Conservation (phyloP, 1,140 invertebrate species). For the Drosophila obscura region DNA sequence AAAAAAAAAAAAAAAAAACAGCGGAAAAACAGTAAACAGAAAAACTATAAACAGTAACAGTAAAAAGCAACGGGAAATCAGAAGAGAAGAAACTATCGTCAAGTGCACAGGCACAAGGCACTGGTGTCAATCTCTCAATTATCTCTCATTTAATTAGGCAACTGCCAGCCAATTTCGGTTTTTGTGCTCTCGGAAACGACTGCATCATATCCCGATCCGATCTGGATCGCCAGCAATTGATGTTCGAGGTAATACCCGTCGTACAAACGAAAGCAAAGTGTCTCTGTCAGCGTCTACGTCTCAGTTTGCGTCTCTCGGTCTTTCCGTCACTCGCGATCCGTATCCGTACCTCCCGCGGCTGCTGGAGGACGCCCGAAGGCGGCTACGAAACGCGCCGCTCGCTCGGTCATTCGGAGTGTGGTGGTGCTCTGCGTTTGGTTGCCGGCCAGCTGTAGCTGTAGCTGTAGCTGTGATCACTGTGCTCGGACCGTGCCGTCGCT, state of each 20-base stretch:
- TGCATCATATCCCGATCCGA: no score
- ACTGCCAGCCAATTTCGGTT: conserved; percentile 53
- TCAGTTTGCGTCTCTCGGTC: no score
- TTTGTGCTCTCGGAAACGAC: conserved; percentile 16
- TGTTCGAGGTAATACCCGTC: conserved; percentile 63
- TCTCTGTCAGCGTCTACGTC: no score
- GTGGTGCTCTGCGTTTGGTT: conserved; percentile 40
- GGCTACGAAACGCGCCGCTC: background rate
- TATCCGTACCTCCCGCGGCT: background rate
- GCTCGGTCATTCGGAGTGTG: conserved; percentile 32
- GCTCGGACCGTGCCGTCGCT: conserved; percentile 31
- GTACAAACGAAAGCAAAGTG: conserved; percentile 8
- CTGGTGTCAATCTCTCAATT: conserved; percentile 67
- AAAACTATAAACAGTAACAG: conserved; percentile 25
- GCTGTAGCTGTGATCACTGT: conserved; percentile 19
- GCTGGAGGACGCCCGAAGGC: conserved; percentile 9
- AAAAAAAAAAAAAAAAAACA: conserved; percentile 5
- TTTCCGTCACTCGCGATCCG: conserved; percentile 12
- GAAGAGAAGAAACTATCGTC: conserved; percentile 19
- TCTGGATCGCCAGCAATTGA: conserved; percentile 58
- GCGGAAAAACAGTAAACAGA: background rate
- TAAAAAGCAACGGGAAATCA: conserved; percentile 32
- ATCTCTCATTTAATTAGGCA: conserved; percentile 67
- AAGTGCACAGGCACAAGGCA: conserved; percentile 8
- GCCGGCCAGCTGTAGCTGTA: conserved; percentile 15